phyloP scores from a whole-genome alignment of 2,888 invertebrate genomes.

The Cryptosula pallasiana region DNA sequence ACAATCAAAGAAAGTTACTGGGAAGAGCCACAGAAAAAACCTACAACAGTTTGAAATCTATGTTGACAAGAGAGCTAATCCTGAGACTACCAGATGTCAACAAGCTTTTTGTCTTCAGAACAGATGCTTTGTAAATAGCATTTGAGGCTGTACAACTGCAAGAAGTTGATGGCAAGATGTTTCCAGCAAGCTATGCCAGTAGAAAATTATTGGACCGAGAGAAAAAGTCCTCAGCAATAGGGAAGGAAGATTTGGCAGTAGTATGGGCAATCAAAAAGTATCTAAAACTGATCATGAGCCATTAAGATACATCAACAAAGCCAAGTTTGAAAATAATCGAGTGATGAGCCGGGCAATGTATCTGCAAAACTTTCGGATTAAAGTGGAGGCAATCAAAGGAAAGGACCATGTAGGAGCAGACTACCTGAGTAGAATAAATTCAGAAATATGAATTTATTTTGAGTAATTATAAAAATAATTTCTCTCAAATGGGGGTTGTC shows the following conservation, averaged over 20 bases:
- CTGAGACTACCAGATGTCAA: conserved; percentile 28
- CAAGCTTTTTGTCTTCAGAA: conserved; percentile 28
- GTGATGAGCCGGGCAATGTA: conserved; percentile 26
- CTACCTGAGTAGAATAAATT: conserved; percentile 24
- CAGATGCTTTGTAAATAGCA: conserved; percentile 31
- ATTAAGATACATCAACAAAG: conserved; percentile 23
- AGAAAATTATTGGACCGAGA: conserved; percentile 30
- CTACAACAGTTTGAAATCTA: conserved; percentile 27
- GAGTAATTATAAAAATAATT: conserved; percentile 14
- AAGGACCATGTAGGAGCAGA: conserved; percentile 26
- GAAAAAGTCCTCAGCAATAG: conserved; percentile 30
- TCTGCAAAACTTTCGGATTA: conserved; percentile 24
- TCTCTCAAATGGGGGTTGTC: conserved; percentile 1
- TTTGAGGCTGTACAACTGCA: conserved; percentile 29
- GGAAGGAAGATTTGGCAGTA: conserved; percentile 31
- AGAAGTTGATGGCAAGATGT: conserved; percentile 25
- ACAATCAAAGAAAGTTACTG: conserved; percentile 27
- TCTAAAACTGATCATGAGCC: conserved; percentile 27
- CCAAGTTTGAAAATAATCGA: conserved; percentile 23
- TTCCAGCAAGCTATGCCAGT: conserved; percentile 31
- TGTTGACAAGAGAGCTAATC: conserved; percentile 26
- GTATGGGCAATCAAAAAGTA: conserved; percentile 28
- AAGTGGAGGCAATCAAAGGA: conserved; percentile 15
- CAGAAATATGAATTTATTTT: background rate
- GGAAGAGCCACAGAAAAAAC: conserved; percentile 26